These are phyloP conservation scores for Camponotus floridanus DNA, from an alignment of 1,140 invertebrate genomes.

Conservation along the genomic window DNA sequence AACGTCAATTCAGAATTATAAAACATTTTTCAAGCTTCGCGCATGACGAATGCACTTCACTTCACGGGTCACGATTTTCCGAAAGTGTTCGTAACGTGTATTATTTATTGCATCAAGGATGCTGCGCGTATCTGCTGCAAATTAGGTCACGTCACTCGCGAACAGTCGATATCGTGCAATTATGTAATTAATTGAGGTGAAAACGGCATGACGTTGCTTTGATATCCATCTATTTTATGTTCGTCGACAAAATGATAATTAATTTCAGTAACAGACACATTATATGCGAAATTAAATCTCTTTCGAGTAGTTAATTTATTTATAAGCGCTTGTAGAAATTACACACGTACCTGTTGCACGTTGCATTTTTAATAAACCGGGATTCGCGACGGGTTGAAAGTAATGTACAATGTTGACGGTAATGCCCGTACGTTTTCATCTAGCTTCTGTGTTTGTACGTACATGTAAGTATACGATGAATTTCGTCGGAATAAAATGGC, in stretches of 20 bases:
- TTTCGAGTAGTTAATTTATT: conserved; percentile 23
- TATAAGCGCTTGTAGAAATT: conserved; percentile 39
- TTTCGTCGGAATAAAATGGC: conserved; percentile 6
- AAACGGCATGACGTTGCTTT: neutral
- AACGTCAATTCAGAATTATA: neutral
- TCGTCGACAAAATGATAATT: conserved; percentile 32
- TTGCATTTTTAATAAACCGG: conserved; percentile 49
- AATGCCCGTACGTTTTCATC: conserved; percentile 11
- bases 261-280: conserved; percentile 6
- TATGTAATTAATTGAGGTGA: neutral
- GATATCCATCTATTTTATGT: neutral
- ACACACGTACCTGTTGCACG: conserved; percentile 47
- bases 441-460: neutral
- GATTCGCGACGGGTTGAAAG: conserved; percentile 35
- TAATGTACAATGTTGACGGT: conserved; percentile 23
- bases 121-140: neutral
- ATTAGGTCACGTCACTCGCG: conserved; percentile 35
- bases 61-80: neutral
- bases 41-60: neutral
- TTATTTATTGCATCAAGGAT: conserved; percentile 41
- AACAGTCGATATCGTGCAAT: conserved; percentile 24
- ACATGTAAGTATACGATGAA: conserved; percentile 21
- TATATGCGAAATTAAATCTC: conserved; percentile 25
- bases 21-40: neutral
- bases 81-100: conserved; percentile 33